Conservation (phyloP, 2,888 invertebrate species). For the Eudemis profundana region DNA sequence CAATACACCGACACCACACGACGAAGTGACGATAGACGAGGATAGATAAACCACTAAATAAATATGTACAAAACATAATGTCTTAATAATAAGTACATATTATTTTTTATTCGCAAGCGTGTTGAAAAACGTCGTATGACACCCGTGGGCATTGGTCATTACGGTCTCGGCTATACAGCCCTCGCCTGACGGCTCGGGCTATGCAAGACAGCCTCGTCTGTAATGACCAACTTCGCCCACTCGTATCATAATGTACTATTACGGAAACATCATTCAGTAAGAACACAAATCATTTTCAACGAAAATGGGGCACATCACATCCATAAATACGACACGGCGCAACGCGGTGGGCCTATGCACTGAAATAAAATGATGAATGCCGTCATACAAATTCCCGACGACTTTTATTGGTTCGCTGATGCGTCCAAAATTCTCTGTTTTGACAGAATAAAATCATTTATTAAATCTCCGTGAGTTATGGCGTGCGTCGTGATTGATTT, state of each 20-base stretch:
- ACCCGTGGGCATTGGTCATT: no score
- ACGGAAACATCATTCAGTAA: neutral
- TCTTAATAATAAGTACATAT: no score
- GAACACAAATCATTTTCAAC: neutral
- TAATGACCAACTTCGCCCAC: no score
- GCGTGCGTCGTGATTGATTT: constrained; percentile 8
- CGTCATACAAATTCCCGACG: constrained; percentile 11
- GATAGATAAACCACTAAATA: no score
- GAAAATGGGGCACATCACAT: constrained; percentile 52
- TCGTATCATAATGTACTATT: neutral
- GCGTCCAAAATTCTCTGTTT: constrained; percentile 33
- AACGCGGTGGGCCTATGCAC: constrained; percentile 50
- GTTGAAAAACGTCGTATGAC: no score
- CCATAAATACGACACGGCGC: constrained; percentile 40
- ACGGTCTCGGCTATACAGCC: no score
- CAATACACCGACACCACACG: no score
- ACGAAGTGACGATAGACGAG: no score
- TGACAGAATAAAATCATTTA: constrained; percentile 27
- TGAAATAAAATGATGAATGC: constrained; percentile 50
- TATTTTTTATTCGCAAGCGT: no score
- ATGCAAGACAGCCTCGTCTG: no score
- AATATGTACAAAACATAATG: no score
- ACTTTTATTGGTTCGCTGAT: constrained; percentile 36
- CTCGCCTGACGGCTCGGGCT: no score
- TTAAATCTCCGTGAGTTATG: constrained; percentile 24